Conservation (phyloP, 2,888 invertebrate genomes). For the Micoletzkya japonica region DNA sequence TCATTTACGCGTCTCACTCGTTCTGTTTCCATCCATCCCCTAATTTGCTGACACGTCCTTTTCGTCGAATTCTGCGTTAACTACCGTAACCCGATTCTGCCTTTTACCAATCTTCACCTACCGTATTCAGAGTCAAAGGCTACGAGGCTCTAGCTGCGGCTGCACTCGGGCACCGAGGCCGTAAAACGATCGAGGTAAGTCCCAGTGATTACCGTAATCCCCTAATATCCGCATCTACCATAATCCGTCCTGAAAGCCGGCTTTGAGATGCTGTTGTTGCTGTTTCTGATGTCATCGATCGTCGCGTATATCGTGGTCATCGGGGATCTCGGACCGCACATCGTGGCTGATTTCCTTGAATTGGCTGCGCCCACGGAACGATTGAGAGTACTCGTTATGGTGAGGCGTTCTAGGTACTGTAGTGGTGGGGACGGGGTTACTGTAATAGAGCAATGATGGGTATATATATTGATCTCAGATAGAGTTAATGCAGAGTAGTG, state of each 20-base stretch:
- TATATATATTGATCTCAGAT: neutral
- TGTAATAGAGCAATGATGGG: too few species aligned
- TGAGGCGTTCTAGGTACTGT: constrained; percentile 7
- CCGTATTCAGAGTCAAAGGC: constrained; percentile 33
- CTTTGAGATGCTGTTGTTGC: constrained; percentile 87
- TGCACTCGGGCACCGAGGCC: constrained; percentile 76
- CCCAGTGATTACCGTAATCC: neutral
- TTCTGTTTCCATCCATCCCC: neutral
- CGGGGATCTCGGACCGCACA: constrained; percentile 91
- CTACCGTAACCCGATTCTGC: neutral
- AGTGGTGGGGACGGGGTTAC: too few species aligned
- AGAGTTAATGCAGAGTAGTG: too few species aligned
- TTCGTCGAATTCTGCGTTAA: neutral
- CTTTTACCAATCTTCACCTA: neutral
- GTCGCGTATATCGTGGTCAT: constrained; percentile 86
- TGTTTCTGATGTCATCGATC: constrained; percentile 89
- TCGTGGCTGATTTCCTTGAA: constrained; percentile 50
- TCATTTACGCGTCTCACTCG: neutral
- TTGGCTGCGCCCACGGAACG: constrained; percentile 49
- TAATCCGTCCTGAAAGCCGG: neutral
- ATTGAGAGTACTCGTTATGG: constrained; percentile 49
- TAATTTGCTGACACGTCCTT: too few species aligned
- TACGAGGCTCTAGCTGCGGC: constrained; percentile 76
- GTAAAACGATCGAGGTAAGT: constrained; percentile 19
- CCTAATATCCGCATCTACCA: neutral